Evolutionary conservation across 2,888 invertebrate genomes (phyloP), one percentile per base, ranked within the genome.

Genomic region (Meganola albula): DNA sequence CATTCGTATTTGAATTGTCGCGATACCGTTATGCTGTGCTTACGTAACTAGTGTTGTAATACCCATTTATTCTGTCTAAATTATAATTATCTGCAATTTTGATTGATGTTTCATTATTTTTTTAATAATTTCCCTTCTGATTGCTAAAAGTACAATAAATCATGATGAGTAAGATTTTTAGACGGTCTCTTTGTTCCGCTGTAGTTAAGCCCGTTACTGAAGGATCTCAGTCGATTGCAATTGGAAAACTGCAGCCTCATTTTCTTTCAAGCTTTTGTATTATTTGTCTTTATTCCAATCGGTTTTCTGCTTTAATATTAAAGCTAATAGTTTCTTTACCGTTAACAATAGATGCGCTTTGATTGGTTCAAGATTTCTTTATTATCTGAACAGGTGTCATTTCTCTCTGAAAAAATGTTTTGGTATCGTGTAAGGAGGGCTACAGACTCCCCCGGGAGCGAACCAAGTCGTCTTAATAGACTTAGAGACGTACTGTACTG

Each of bases 381-480:
- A 72, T 74, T 70, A 64, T 63, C 51, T 36, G 41, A 44, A 55
- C 74, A 79, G 76, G 74, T 80, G 78, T 58, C 48, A 58, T 67
- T 82, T 80, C 77, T 56, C 75, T 79, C 60, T 59, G n/a, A 58
- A 62, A 65, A 69, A 75, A 74, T 74, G 67, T 74, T 79, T 75
- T 75, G 74, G 61, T 71, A 73, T 73, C 64, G 59, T 60, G 58
- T 62, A 62, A 54, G 62, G 72, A 47, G 63, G 71, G 70, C 60
- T 53, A 53, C 48, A 47, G 48, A 48, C 50, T 64, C 77, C 75
- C 72, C 42, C 27, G 65, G 61, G 73, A 64, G 52, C 52, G 58
- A 54, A 61, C 69, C 69, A 68, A 78, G 76, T 75, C 75, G 72
- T 74, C 78, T 77, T 84, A 83, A 83, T 82, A 80, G 80, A 82